Conservation (phyloP, 2,888 invertebrate species). For the Lasius platythorax region DNA sequence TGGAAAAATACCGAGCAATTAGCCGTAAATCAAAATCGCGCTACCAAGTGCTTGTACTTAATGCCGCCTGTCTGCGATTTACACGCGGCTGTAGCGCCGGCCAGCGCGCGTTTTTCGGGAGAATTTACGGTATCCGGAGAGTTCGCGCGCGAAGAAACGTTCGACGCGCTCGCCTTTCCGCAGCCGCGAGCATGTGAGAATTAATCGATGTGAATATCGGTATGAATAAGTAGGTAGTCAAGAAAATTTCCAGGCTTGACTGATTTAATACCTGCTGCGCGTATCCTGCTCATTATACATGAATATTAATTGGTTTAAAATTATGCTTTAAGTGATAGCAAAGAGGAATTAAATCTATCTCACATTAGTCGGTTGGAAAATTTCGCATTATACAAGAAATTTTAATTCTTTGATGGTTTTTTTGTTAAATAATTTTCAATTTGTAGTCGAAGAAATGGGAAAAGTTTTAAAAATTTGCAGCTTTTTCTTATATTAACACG, state of each 20-base stretch:
- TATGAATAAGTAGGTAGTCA: constrained; percentile 35
- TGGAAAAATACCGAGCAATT: constrained; percentile 79
- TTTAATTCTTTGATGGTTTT: not conserved
- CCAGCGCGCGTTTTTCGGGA: constrained; percentile 6
- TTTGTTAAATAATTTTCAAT: not conserved
- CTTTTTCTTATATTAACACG: not conserved
- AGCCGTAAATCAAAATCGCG: constrained; percentile 82
- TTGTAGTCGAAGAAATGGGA: not conserved
- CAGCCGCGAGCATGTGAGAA: constrained; percentile 3
- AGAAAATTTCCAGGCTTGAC: constrained; percentile 38
- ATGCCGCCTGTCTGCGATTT: constrained; percentile 58
- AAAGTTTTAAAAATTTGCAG: not conserved
- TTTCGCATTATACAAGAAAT: not conserved
- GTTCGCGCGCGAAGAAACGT: constrained; percentile 16
- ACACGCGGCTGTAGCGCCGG: constrained; percentile 21
- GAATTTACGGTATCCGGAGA: constrained; percentile 25
- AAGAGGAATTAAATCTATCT: not conserved
- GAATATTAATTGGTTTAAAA: constrained; percentile 8
- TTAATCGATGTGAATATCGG: constrained; percentile 42
- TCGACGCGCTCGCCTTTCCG: constrained; percentile 23
- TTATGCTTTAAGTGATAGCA: not conserved
- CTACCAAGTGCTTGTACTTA: constrained; percentile 66
- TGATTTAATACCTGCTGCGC: constrained; percentile 19
- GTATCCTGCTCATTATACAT: not conserved
- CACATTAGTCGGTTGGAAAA: not conserved